Evolutionary conservation across 1,140 invertebrate genomes (phyloP).

Genomic region (Drosophila pachea): DNA sequence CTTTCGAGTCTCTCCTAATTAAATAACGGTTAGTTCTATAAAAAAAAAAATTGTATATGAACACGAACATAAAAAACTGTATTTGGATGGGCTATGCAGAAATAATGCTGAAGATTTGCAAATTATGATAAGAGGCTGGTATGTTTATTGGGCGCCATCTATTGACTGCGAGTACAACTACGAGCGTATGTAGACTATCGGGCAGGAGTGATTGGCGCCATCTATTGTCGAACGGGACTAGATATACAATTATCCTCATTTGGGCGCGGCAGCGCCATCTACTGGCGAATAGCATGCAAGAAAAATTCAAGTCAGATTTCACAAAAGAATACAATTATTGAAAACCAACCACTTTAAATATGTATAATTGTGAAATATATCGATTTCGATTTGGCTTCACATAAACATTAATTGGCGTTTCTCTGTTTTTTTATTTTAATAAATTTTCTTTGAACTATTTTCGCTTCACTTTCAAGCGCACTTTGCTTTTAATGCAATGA

Average conservation of each 20-base stretch:
- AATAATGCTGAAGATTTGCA: slow-evolving; percentile 23
- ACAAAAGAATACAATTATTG: background rate
- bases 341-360: background rate
- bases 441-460: slow-evolving; percentile 36
- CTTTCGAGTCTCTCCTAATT: slow-evolving; percentile 64
- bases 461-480: slow-evolving; percentile 63
- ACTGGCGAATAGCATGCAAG: too few species aligned
- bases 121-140: slow-evolving; percentile 7
- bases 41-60: background rate
- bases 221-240: too few species aligned
- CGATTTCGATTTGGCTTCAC: background rate
- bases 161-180: background rate
- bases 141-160: slow-evolving; percentile 4
- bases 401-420: slow-evolving; percentile 15
- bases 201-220: too few species aligned
- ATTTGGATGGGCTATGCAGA: too few species aligned
- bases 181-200: too few species aligned
- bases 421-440: slow-evolving; percentile 19
- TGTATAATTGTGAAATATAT: background rate
- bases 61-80: slow-evolving; percentile 24
- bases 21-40: slow-evolving; percentile 69
- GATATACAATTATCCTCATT: too few species aligned
- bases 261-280: too few species aligned
- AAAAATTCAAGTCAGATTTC: background rate
- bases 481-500: slow-evolving; percentile 54